Conservation (phyloP, 1,140 invertebrate genomes). For the Drosophila kurseongensis region DNA sequence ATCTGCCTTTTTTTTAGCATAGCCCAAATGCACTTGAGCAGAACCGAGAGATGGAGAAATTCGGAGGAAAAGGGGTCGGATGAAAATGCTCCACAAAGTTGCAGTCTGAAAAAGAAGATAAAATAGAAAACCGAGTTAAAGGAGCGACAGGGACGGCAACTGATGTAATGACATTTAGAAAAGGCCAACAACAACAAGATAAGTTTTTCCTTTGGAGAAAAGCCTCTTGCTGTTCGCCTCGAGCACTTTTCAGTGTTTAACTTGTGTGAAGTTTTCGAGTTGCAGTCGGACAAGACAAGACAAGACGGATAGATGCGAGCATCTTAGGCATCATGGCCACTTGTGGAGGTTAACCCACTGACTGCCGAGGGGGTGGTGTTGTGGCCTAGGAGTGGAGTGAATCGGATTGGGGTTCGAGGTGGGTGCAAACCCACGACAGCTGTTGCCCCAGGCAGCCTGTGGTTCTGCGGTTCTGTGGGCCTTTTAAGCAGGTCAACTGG, state of each 20-base stretch:
- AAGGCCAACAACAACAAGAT: slow-evolving; percentile 24
- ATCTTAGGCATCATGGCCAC: slow-evolving; percentile 48
- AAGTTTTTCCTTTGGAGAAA: slow-evolving; percentile 54
- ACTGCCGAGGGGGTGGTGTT: slow-evolving; percentile 8
- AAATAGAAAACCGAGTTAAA: slow-evolving; percentile 32
- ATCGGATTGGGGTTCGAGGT: slow-evolving; percentile 7
- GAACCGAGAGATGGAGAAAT: slow-evolving; percentile 16
- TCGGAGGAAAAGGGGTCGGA: not conserved
- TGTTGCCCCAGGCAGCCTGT: slow-evolving; percentile 43
- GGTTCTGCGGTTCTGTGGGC: slow-evolving; percentile 45
- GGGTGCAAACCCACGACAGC: slow-evolving; percentile 45
- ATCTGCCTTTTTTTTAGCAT: slow-evolving; percentile 14
- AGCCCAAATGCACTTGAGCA: slow-evolving; percentile 47
- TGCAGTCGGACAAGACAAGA: slow-evolving; percentile 46
- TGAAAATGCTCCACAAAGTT: slow-evolving; percentile 28
- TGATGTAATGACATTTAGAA: slow-evolving; percentile 72
- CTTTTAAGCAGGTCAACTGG: slow-evolving; percentile 57
- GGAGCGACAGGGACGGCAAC: slow-evolving; percentile 37
- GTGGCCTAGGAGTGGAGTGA: not conserved
- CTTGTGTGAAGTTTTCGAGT: slow-evolving; percentile 76
- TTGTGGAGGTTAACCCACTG: slow-evolving; percentile 58
- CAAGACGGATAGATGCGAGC: slow-evolving; percentile 42
- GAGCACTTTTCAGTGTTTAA: slow-evolving; percentile 78
- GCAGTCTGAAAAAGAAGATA: slow-evolving; percentile 7
- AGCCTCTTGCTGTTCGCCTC: slow-evolving; percentile 61